phyloP scores from a whole-genome alignment of 2,797 vertebrate species.

The Cercopithecus hamlyni region DNA sequence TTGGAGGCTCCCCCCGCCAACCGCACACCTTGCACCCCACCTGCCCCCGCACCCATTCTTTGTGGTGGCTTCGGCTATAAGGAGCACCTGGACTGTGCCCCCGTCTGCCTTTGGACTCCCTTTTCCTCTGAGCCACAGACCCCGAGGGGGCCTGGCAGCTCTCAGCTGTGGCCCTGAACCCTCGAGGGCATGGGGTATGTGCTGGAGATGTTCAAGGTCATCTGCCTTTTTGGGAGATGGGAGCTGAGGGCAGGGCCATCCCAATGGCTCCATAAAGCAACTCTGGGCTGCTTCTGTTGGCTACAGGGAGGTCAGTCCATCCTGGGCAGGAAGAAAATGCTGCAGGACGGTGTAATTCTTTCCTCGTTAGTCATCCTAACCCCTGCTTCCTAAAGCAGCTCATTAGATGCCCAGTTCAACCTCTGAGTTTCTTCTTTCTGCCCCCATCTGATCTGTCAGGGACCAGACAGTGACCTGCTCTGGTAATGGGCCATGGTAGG shows the following conservation, averaged over 20 bases:
- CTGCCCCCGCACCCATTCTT: neutral
- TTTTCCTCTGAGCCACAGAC: neutral
- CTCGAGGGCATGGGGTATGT: neutral
- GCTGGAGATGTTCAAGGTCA: neutral
- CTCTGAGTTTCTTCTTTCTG: neutral
- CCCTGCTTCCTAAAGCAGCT: neutral
- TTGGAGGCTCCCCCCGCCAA: no score
- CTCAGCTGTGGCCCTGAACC: neutral
- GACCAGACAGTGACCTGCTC: neutral
- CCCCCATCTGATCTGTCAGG: neutral
- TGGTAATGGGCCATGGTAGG: neutral
- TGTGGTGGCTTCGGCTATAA: neutral
- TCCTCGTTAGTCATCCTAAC: neutral
- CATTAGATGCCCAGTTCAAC: neutral
- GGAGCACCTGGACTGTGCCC: accelerated
- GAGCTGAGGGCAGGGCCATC: neutral
- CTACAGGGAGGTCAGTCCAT: neutral
- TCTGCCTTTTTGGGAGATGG: neutral
- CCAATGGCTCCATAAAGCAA: neutral
- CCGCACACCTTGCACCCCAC: no score
- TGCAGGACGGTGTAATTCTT: neutral
- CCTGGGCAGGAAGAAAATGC: neutral
- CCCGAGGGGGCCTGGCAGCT: neutral
- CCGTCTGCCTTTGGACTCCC: neutral
- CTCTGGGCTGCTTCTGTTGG: neutral